These are phyloP conservation scores for Eurytoma adleriae DNA, from an alignment of 2,888 invertebrate species.

Conservation along the genomic window DNA sequence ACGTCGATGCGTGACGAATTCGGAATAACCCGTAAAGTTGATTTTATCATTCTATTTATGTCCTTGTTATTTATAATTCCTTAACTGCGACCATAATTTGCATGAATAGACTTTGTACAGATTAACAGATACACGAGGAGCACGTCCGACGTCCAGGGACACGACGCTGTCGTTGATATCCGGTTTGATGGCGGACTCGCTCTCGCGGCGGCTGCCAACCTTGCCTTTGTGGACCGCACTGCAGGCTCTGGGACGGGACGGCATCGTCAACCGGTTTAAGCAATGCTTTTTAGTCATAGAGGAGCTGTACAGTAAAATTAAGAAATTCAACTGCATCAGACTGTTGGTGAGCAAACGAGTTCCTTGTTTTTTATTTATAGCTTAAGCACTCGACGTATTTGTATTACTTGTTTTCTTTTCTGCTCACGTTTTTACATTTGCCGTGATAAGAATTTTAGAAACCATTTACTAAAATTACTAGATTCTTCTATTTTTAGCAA, in stretches of 20 bases:
- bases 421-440: too few relatives aligned
- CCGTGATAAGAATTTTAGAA: too few relatives aligned
- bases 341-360: constrained; percentile 80
- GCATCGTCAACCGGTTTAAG: constrained; percentile 83
- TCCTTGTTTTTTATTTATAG: not conserved
- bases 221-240: constrained; percentile 91
- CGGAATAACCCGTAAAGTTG: not conserved
- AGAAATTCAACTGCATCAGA: constrained; percentile 83
- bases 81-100: constrained; percentile 29
- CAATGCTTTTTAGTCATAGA: constrained; percentile 86
- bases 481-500: not conserved
- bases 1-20: constrained; percentile 3
- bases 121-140: constrained; percentile 78
- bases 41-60: not conserved
- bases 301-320: constrained; percentile 79
- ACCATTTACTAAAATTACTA: too few relatives aligned
- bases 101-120: constrained; percentile 78
- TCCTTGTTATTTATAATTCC: constrained; percentile 48
- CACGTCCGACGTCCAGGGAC: constrained; percentile 72
- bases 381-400: not conserved
- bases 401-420: too few relatives aligned
- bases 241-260: constrained; percentile 84
- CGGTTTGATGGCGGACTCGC: constrained; percentile 76
- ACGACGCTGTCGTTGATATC: constrained; percentile 70
- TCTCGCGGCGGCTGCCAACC: constrained; percentile 82